Evolutionary conservation across 2,113 vertebrate species (phyloP), one percentile per base, ranked within the genome.

Genomic region (Larimichthys polyactis): DNA sequence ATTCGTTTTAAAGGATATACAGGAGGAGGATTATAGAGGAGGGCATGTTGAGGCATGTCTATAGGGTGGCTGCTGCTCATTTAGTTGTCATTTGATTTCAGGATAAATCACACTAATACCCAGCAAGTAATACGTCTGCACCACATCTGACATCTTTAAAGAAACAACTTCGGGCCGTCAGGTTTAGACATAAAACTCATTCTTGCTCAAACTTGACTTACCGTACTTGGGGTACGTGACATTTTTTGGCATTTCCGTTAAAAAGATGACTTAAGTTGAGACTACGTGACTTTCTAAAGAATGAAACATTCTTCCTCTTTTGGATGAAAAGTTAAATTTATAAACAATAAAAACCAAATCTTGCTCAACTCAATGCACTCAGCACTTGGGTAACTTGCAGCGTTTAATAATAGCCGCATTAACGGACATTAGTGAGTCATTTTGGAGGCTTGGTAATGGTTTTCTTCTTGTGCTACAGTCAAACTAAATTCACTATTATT

Each of bases 41-140:
- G 58, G 82, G 57, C 91, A 85, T 69, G 92, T 88, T 15, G 3
- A 69, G 87, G 49, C 93, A 87, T 64, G 93, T 84, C 82, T 62
- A 73, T 8, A 51, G 69, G 14, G 40, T 0, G 0, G 63, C 58
- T 74, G 40, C 69, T 65, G 62, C 27, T 67, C 20, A 52, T 69
- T 60, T 14, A 15, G 3, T 29, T 2, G 27, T 49, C 4, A 49
- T 51, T 22, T 44, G 40, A 57, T 55, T 78, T 16, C 32, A 10
- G 8, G 32, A 49, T 29, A 20, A 48, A 70, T 75, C 19, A 24
- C 24, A 73, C 11, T 44, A 27, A 48, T 22, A 49, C 4, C 12
- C 20, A 58, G 32, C 12, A 24, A 5, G 51, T 52, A 52, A 52
- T 10, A 32, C 12, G 3, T 11, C 12, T 14, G 12, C 12, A 14